phyloP scores from a whole-genome alignment of 2,888 invertebrate genomes.

The Amorpha juglandis region DNA sequence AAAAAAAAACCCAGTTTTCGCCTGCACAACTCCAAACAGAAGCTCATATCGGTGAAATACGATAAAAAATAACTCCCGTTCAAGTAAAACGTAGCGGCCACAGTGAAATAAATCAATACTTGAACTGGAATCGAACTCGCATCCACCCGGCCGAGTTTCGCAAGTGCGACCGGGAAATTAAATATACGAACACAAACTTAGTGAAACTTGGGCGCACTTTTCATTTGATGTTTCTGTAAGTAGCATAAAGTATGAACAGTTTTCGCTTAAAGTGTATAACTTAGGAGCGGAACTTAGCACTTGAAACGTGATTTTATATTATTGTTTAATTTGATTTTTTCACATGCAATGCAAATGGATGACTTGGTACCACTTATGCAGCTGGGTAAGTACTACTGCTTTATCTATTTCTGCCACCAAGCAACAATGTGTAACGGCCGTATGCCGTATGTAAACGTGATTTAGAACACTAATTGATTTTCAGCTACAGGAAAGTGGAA shows the following conservation, averaged over 20 bases:
- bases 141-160: neutral
- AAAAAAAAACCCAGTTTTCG: no score
- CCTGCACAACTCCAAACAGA: neutral
- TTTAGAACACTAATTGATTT: no score
- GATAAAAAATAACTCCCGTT: neutral
- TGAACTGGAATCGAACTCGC: slow-evolving; percentile 6
- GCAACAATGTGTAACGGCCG: no score
- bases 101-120: neutral
- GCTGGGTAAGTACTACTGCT: no score
- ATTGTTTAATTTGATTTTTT: neutral
- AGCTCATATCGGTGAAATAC: neutral
- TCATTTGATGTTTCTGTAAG: slow-evolving; percentile 1
- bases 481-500: no score
- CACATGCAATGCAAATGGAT: no score
- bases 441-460: no score
- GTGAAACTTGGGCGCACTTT: slow-evolving; percentile 7
- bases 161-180: slow-evolving; percentile 8
- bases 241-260: slow-evolving; percentile 1
- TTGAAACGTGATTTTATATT: neutral
- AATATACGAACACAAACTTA: slow-evolving; percentile 16
- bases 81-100: neutral
- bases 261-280: slow-evolving; percentile 17
- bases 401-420: no score
- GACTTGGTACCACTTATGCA: no score
- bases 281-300: neutral